Evolutionary conservation across 2,797 vertebrate genomes (phyloP).

Genomic region (Bufotes viridis): DNA sequence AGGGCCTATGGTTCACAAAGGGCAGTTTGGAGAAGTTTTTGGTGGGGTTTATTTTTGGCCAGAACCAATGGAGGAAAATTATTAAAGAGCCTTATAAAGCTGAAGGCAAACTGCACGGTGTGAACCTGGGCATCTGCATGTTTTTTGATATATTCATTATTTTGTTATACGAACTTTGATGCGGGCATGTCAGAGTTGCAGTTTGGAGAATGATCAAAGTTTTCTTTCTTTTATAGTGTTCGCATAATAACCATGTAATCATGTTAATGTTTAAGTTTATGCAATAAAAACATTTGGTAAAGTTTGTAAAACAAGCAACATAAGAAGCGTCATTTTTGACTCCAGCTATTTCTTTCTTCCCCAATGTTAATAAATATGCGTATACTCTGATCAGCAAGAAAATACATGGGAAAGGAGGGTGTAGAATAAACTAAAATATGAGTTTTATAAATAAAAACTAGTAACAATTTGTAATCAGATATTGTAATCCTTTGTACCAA

Average conservation of each 20-base stretch:
- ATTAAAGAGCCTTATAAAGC: not conserved
- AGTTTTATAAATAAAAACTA: too few species aligned
- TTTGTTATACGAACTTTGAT: constrained; percentile 81
- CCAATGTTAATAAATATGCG: too few species aligned
- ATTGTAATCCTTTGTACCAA: too few species aligned
- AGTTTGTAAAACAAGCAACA: not conserved
- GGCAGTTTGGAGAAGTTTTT: not conserved
- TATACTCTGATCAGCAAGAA: not conserved
- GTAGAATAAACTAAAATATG: too few species aligned
- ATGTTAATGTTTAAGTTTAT: constrained; percentile 65
- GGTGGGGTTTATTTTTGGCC: not conserved
- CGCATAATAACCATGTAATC: constrained; percentile 31
- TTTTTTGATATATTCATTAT: constrained; percentile 65
- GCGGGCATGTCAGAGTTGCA: constrained; percentile 79
- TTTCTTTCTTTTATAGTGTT: constrained; percentile 7
- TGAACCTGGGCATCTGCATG: constrained; percentile 43
- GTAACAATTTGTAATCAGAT: too few species aligned
- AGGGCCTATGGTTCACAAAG: not conserved
- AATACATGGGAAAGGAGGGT: too few species aligned
- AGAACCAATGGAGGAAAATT: not conserved
- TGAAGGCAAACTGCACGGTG: not conserved
- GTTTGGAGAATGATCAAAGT: constrained; percentile 54
- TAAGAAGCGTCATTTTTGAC: not conserved
- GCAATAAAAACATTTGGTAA: constrained; percentile 68
- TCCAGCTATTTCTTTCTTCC: not conserved